Evolutionary conservation across 2,888 invertebrate species (phyloP), one percentile per base, ranked within the genome.

Genomic region (Ophion slaviceki): DNA sequence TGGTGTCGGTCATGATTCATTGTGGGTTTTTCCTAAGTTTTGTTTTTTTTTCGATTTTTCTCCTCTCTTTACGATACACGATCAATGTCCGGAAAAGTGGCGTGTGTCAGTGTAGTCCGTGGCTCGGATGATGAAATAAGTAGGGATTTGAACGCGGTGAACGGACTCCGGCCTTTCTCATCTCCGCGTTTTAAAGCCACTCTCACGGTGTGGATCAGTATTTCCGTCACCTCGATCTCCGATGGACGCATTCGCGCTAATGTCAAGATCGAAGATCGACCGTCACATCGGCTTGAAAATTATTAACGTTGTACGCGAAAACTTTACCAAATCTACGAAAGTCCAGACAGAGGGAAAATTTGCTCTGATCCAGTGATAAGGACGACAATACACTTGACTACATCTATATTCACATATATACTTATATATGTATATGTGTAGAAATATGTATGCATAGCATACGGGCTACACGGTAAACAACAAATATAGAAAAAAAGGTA

Each of bases 71-170:
- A 6, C 10, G 24, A 45, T 47, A 66, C 5, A 67, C 47, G 75
- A 3, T 67, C 36, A 57, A 77, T 40, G 67, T 67, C 20, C 77
- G 77, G 57, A 67, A 77, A 67, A 57, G 57, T 77, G 78, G 62
- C 40, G 74, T 74, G 61, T 45, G 72, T 64, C 62, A 79, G 71
- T 80, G 76, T 82, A 85, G 86, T 24, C n/a, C 53, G 53, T 70
- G 17, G 84, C 84, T 57, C 64, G 47, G 62, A 82, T 68, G 67
- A 61, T 64, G 61, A 20, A 74, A 72, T 89, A 91, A 91, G 92
- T 93, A 92, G 93, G 93, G 92, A 92, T 90, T 89, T 89, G 86
- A 85, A 83, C 88, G 87, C 87, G 91, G 91, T 89, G 91, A 92
- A 91, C 91, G 85, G 75, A 62, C 68, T 70, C 62, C 62, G 40